Evolutionary conservation across 2,113 vertebrate genomes (phyloP).

Genomic region (Pungitius pungitius): DNA sequence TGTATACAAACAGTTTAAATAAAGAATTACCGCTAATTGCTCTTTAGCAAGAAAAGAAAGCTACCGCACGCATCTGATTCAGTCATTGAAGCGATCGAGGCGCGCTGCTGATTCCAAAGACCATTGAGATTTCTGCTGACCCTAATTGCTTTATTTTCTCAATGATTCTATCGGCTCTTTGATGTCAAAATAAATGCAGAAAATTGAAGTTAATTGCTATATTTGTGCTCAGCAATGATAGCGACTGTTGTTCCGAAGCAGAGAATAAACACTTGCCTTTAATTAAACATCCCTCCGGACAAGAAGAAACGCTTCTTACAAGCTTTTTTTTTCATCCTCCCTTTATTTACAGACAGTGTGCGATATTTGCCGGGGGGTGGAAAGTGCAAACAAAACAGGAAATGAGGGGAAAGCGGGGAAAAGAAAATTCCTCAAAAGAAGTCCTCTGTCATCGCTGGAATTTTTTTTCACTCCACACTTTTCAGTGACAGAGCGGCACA

Average conservation of each 20-base stretch:
- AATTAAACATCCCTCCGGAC: constrained; percentile 80
- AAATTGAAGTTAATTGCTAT: constrained; percentile 84
- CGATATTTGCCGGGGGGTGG: constrained; percentile 66
- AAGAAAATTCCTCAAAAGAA: constrained; percentile 81
- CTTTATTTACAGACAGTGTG: constrained; percentile 74
- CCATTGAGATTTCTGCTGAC: constrained; percentile 78
- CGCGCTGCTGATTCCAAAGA: constrained; percentile 69
- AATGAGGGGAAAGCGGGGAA: constrained; percentile 51
- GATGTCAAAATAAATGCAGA: constrained; percentile 82
- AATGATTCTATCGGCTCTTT: constrained; percentile 81
- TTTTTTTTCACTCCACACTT: constrained; percentile 82
- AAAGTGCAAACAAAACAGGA: constrained; percentile 74
- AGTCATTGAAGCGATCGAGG: constrained; percentile 72
- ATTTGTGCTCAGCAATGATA: constrained; percentile 81
- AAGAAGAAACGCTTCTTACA: constrained; percentile 65
- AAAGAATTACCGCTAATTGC: constrained; percentile 83
- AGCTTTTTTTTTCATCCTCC: constrained; percentile 70
- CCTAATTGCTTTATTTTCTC: constrained; percentile 82
- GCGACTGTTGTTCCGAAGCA: constrained; percentile 70
- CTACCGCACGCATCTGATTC: constrained; percentile 78
- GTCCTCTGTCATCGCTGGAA: constrained; percentile 79
- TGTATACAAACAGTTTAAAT: constrained; percentile 85
- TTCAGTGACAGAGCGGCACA: constrained; percentile 88
- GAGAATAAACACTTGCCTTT: constrained; percentile 80
- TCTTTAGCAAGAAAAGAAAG: constrained; percentile 82